Evolutionary conservation across 35 echinoderm and acorn worm genomes (phyloP).

Genomic region (Patiria miniata): DNA sequence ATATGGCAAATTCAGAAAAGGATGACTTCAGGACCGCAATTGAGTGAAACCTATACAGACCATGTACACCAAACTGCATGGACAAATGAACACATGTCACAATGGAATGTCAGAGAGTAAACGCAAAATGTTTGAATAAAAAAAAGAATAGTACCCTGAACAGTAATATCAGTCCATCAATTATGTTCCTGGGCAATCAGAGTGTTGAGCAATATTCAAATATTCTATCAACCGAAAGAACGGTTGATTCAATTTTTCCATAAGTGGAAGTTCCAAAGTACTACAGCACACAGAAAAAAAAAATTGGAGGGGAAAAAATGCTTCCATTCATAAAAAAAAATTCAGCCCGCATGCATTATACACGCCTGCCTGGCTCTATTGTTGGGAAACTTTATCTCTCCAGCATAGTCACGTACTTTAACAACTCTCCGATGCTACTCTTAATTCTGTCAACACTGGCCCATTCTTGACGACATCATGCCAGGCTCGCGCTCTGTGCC

Average conservation of each 20-base stretch:
- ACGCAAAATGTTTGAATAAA: no score
- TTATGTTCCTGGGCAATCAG: background rate
- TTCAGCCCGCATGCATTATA: constrained; percentile 21
- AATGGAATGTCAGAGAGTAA: no score
- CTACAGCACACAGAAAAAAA: background rate
- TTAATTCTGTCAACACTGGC: constrained; percentile 24
- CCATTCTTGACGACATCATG: constrained; percentile 26
- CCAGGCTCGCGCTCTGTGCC: background rate
- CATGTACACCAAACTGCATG: no score
- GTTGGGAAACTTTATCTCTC: constrained; percentile 15
- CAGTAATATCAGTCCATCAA: background rate
- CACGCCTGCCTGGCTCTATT: constrained; percentile 4
- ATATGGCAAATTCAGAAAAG: no score
- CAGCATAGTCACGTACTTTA: constrained; percentile 28
- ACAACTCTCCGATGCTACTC: constrained; percentile 21
- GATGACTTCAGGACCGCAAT: no score
- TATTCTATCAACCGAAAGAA: background rate
- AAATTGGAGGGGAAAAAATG: background rate
- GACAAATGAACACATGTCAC: no score
- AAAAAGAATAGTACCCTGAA: no score
- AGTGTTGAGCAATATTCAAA: constrained; percentile 15
- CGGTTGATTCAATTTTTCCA: constrained; percentile 16
- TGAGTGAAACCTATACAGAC: no score
- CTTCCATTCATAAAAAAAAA: constrained; percentile 27
- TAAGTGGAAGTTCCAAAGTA: background rate